These are phyloP conservation scores for Gephyroberyx darwinii DNA, from an alignment of 2,797 vertebrate species.

Conservation along the genomic window DNA sequence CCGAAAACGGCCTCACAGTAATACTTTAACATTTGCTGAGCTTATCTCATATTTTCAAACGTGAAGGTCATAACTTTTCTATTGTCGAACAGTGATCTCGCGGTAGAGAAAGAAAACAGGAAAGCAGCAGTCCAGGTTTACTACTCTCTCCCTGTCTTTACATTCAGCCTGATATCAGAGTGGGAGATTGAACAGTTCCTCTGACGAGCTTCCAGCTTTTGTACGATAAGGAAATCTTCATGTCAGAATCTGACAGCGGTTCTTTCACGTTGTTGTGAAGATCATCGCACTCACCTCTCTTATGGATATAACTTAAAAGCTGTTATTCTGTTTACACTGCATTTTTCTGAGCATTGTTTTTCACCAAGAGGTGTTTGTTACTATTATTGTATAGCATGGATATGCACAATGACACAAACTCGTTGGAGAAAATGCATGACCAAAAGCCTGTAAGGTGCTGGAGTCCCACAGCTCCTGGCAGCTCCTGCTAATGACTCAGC, in stretches of 20 bases:
- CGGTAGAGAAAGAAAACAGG: slow-evolving; percentile 62
- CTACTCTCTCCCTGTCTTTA: slow-evolving; percentile 36
- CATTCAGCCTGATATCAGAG: slow-evolving; percentile 51
- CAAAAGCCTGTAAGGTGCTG: background rate
- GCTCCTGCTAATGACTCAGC: background rate
- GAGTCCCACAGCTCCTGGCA: background rate
- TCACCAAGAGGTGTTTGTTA: background rate
- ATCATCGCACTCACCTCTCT: slow-evolving; percentile 12
- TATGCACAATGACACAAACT: slow-evolving; percentile 1
- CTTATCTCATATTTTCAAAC: slow-evolving; percentile 49
- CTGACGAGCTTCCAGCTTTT: slow-evolving; percentile 74
- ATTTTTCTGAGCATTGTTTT: background rate
- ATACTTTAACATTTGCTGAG: slow-evolving; percentile 44
- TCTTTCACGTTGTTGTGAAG: slow-evolving; percentile 25
- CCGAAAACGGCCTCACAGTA: slow-evolving; percentile 37
- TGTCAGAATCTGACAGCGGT: slow-evolving; percentile 34
- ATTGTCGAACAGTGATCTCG: slow-evolving; percentile 37
- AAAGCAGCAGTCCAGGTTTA: slow-evolving; percentile 49
- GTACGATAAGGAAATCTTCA: slow-evolving; percentile 56
- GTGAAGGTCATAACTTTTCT: slow-evolving; percentile 38
- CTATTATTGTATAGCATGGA: background rate
- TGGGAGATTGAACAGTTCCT: slow-evolving; percentile 62
- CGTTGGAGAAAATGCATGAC: background rate
- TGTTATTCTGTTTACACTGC: background rate
- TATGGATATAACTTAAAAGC: background rate